Percentiles rank a stretch among this genome's conserved stretches.
These are phyloP conservation scores for Procambarus clarkii DNA, from an alignment of 1,140 invertebrate species.

Conservation along the genomic window DNA sequence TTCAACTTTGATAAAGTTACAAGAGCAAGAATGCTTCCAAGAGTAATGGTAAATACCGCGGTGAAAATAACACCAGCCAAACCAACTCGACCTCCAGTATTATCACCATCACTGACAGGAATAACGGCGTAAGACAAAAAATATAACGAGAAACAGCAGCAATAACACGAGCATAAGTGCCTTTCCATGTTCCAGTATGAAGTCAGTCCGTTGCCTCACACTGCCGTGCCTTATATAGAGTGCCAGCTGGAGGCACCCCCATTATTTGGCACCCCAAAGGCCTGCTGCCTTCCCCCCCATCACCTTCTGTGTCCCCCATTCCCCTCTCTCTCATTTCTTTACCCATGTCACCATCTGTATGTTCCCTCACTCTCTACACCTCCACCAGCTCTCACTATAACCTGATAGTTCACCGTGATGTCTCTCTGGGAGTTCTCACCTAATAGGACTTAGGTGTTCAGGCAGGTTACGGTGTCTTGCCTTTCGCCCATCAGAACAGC, in stretches of 20 bases:
- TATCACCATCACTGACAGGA: no score
- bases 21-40: no score
- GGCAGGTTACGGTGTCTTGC: no score
- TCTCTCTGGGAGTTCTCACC: no score
- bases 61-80: no score
- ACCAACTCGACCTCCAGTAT: no score
- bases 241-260: neutral
- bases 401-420: no score
- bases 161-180: neutral
- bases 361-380: neutral
- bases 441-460: no score
- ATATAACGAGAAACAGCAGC: neutral
- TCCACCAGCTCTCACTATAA: neutral
- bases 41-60: no score
- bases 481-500: no score
- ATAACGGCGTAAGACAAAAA: no score
- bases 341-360: neutral
- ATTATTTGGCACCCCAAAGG: neutral
- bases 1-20: no score
- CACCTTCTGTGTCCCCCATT: neutral
- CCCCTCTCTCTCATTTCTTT: neutral
- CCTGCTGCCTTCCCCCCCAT: neutral
- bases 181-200: neutral
- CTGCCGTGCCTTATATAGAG: neutral
- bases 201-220: neutral